Evolutionary conservation across 2,888 invertebrate species (phyloP).

Genomic region (Apocheima hispidaria): DNA sequence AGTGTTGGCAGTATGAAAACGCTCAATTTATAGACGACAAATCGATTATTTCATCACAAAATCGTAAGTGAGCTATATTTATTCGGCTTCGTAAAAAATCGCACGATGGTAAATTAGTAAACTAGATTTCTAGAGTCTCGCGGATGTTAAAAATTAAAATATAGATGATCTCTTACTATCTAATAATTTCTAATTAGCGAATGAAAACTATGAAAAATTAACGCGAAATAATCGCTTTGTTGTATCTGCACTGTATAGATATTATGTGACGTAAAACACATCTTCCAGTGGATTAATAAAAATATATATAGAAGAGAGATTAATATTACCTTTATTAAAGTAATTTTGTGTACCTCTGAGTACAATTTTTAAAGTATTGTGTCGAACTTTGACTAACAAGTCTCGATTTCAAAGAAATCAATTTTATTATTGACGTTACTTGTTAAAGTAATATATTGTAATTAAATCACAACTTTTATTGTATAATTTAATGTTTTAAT

Average conservation of each 20-base stretch:
- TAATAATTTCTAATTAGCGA: conserved; percentile 37
- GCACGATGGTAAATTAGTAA: not conserved
- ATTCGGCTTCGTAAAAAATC: not conserved
- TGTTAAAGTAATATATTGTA: conserved; percentile 43
- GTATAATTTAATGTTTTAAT: conserved; percentile 54
- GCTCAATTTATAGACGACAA: conserved; percentile 25
- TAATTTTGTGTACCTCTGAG: conserved; percentile 57
- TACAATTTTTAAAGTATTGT: conserved; percentile 60
- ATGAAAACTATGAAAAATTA: conserved; percentile 19
- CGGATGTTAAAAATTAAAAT: conserved; percentile 1
- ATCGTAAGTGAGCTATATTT: not conserved
- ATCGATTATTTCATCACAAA: conserved; percentile 45
- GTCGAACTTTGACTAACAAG: conserved; percentile 61
- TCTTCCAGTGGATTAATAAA: conserved; percentile 57
- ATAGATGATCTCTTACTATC: conserved; percentile 56
- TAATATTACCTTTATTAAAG: conserved; percentile 46
- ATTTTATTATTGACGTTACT: conserved; percentile 56
- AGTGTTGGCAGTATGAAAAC: conserved; percentile 23
- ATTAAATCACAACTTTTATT: conserved; percentile 52
- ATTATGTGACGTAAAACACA: conserved; percentile 53
- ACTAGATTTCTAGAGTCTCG: not conserved
- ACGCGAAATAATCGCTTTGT: conserved; percentile 48
- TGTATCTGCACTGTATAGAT: conserved; percentile 41
- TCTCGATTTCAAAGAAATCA: conserved; percentile 75
- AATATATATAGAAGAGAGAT: conserved; percentile 55